These are phyloP conservation scores for Pimpla rufipes DNA, from an alignment of 2,888 invertebrate species.

Conservation along the genomic window DNA sequence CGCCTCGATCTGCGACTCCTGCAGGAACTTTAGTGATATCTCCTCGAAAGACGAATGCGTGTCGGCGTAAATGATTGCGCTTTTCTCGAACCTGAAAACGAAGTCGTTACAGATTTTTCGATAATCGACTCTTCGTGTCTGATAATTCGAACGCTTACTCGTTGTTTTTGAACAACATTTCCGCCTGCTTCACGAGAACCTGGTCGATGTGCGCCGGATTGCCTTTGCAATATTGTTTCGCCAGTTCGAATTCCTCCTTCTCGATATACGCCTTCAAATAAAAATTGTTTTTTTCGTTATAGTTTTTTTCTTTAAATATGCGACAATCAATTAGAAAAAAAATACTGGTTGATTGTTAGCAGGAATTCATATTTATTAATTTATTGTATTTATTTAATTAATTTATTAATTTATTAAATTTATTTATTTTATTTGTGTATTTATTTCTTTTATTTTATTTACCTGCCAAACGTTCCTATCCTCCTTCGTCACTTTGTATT, in stretches of 20 bases:
- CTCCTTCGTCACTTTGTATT: slow-evolving; percentile 94
- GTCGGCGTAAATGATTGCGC: slow-evolving; percentile 95
- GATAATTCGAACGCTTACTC: slow-evolving; percentile 85
- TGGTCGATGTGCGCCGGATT: slow-evolving; percentile 94
- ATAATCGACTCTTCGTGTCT: slow-evolving; percentile 16
- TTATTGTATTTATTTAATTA: no score
- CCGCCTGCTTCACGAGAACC: slow-evolving; percentile 95
- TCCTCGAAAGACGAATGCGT: slow-evolving; percentile 97
- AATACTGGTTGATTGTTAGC: no score
- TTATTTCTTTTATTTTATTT: no score
- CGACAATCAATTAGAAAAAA: no score
- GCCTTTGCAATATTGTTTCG: slow-evolving; percentile 93
- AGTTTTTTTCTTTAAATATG: no score
- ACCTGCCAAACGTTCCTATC: slow-evolving; percentile 94
- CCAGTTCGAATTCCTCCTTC: slow-evolving; percentile 93
- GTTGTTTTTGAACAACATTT: slow-evolving; percentile 92
- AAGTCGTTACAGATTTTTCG: neutral
- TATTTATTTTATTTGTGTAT: no score
- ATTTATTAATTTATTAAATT: no score
- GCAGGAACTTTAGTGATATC: slow-evolving; percentile 95
- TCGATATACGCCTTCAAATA: slow-evolving; percentile 90
- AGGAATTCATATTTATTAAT: no score
- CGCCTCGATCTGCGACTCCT: slow-evolving; percentile 93
- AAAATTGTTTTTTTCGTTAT: neutral
- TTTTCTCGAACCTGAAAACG: slow-evolving; percentile 89